Conservation (phyloP, 2,113 vertebrate genomes). For the Lophochroa leadbeateri region DNA sequence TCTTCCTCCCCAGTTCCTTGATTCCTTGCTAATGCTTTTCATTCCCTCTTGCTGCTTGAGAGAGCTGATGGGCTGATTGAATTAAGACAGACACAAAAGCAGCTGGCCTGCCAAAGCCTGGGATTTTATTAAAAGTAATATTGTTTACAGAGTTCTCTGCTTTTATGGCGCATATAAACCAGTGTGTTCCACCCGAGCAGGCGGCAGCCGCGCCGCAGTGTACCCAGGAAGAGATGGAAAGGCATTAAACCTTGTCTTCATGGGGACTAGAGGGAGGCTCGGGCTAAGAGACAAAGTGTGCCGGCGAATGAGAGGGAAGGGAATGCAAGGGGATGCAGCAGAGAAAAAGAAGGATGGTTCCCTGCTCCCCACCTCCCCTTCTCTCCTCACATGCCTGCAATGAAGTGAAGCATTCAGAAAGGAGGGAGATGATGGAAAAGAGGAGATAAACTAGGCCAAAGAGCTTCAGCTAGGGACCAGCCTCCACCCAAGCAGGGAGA, state of each 20-base stretch:
- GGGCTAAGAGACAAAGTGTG: not conserved
- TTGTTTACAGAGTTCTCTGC: constrained; percentile 59
- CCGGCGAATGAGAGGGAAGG: not conserved
- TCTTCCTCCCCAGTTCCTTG: constrained; percentile 50
- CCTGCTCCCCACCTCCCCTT: not conserved
- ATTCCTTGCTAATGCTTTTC: constrained; percentile 59
- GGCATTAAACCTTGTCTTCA: constrained; percentile 53
- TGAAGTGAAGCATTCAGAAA: not conserved
- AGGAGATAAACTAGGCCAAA: constrained; percentile 23
- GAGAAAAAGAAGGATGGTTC: not conserved
- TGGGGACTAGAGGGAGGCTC: not conserved
- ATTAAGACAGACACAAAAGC: constrained; percentile 67
- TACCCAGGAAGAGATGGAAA: not conserved
- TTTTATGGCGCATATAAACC: constrained; percentile 58
- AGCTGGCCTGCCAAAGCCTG: constrained; percentile 55
- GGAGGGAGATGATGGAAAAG: not conserved
- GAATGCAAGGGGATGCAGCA: not conserved
- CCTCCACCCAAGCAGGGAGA: rapidly evolving
- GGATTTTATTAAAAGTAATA: constrained; percentile 73
- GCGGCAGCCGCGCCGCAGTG: constrained; percentile 7
- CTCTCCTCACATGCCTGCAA: not conserved
- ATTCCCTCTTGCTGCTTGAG: constrained; percentile 51
- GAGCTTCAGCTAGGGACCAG: constrained; percentile 18
- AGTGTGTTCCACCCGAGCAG: constrained; percentile 18
- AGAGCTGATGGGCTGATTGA: constrained; percentile 66